Percentiles rank a stretch among this genome's conserved stretches.
Conservation (phyloP, 2,113 vertebrate genomes). For the Pycnonotus jocosus region DNA sequence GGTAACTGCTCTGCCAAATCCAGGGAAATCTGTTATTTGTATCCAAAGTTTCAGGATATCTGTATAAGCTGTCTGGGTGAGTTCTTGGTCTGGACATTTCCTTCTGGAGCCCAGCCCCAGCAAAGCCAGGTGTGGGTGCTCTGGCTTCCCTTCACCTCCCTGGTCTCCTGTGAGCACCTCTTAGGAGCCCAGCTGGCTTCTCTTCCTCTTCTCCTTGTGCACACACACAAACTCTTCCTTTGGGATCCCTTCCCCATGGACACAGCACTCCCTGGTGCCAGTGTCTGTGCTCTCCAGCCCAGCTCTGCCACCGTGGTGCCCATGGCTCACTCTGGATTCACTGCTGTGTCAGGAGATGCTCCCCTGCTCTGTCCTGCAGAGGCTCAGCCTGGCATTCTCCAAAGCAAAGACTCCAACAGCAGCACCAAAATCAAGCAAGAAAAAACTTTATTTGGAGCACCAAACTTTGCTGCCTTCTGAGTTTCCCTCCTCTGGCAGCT, state of each 20-base stretch:
- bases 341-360: not conserved
- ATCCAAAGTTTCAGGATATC: not conserved
- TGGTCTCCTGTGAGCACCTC: not conserved
- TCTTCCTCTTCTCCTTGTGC: not conserved
- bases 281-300: not conserved
- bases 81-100: not conserved
- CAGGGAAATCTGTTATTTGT: not conserved
- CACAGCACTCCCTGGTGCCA: not conserved
- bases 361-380: not conserved
- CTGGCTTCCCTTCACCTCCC: not conserved
- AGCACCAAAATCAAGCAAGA: not conserved
- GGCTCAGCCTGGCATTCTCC: not conserved
- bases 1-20: not conserved
- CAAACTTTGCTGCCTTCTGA: not conserved
- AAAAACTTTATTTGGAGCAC: not conserved
- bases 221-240: not conserved
- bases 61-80: not conserved
- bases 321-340: not conserved
- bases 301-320: not conserved
- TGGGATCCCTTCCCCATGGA: not conserved
- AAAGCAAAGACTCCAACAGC: not conserved
- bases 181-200: fast-evolving
- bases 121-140: not conserved
- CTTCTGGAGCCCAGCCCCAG: not conserved
- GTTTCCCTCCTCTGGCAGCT: not conserved